These are phyloP conservation scores for Gobiocypris rarus DNA, from an alignment of 2,113 vertebrate species.

Conservation along the genomic window DNA sequence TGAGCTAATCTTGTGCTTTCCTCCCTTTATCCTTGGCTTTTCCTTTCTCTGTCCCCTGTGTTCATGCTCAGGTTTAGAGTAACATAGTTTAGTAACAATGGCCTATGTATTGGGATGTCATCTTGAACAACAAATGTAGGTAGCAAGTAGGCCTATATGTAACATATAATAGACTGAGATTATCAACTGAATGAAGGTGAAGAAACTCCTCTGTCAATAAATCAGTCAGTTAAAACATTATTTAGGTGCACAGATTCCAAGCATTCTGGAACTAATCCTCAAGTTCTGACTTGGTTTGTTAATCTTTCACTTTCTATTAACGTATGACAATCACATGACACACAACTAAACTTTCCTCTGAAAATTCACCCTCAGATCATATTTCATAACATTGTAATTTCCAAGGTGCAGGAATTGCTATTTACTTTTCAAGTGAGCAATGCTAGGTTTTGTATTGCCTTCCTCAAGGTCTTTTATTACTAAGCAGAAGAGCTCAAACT, in stretches of 20 bases:
- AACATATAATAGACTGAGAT: not conserved
- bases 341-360: not conserved
- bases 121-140: not conserved
- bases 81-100: not conserved
- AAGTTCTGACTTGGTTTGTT: not conserved
- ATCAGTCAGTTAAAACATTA: not conserved
- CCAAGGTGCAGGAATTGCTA: not conserved
- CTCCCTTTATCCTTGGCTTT: not conserved
- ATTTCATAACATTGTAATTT: not conserved
- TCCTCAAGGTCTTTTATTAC: not conserved
- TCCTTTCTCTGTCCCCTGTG: not conserved
- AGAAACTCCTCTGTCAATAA: not conserved
- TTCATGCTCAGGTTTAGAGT: not conserved
- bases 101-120: not conserved
- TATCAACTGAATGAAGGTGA: not conserved
- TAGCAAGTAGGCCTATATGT: too few relatives aligned
- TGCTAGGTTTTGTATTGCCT: not conserved
- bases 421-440: not conserved
- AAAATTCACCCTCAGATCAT: not conserved
- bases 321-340: too few relatives aligned
- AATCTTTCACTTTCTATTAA: conserved; percentile 33
- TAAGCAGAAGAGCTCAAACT: not conserved
- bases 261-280: too few relatives aligned
- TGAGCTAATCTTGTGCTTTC: not conserved
- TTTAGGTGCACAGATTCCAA: not conserved